Evolutionary conservation across 2,888 invertebrate species (phyloP), one percentile per base, ranked within the genome.

Genomic region (Spodoptera littoralis): DNA sequence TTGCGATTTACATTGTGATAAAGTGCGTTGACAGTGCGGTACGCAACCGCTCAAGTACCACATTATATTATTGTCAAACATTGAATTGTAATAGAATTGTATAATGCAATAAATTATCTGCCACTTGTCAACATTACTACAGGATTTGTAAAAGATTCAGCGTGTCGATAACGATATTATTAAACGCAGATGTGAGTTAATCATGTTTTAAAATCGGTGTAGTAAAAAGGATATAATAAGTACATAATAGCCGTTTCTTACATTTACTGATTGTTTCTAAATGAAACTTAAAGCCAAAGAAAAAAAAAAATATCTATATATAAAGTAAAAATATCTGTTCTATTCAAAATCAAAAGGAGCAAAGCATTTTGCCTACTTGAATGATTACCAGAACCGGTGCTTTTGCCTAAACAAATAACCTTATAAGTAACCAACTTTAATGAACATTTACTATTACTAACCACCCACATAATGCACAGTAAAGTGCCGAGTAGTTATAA

Each of bases 1-100:
- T 42, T 60, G 27, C 27, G 55, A 72, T 64, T 65, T 65, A 50
- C 64, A 62, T 63, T 65, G 55, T 55, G 70, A 79, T 79, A 77
- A 73, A 71, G 71, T 72, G 56, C 72, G 67, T 71, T 70, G 67
- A 78, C 74, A 75, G 64, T 67, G 67, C 50, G 57, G 41, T 51
- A 58, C 53, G 36, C 66, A 60, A 62, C 46, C 60, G 53, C 78
- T 84, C 75, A 82, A 90, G 89, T 83, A 84, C 78, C 85, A 84
- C 89, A 89, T 88, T 85, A 86, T 81, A 83, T 84, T 84, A 88
- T 90, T 85, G 84, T 86, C 78, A 79, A 77, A 79, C 75, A 72
- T 80, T 74, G 66, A 70, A 66, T 43, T n/a, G n/a, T 77, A 59
- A 76, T 58, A 64, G 46, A 67, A 69, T 73, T 55, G 66, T 55